These are phyloP conservation scores for Oceanites oceanicus DNA, from an alignment of 2,113 vertebrate species.

Conservation along the genomic window DNA sequence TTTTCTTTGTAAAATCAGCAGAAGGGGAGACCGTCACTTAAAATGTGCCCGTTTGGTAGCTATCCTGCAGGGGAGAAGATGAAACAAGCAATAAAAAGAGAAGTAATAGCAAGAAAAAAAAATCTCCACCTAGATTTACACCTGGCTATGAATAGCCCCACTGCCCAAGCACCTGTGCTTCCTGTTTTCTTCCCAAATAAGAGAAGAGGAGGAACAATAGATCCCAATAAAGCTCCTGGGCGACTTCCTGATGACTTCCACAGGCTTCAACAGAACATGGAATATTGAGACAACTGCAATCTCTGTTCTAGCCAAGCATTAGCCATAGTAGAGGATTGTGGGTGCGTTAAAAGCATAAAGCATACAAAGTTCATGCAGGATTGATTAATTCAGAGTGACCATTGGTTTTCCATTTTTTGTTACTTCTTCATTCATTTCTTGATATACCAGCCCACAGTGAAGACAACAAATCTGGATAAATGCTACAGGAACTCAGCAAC, in stretches of 20 bases:
- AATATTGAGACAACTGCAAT: neutral
- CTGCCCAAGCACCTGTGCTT: neutral
- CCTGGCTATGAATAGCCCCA: neutral
- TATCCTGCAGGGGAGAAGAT: neutral
- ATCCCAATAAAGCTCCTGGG: neutral
- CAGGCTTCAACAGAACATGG: neutral
- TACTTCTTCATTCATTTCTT: neutral
- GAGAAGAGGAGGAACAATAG: neutral
- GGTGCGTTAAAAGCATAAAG: neutral
- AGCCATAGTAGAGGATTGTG: neutral
- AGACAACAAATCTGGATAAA: neutral
- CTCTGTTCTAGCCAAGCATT: neutral
- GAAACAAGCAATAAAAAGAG: neutral
- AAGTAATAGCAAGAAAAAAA: neutral
- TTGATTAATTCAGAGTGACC: neutral
- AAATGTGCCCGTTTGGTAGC: neutral
- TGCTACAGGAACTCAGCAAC: neutral
- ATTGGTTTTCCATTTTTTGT: neutral
- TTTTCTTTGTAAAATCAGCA: neutral
- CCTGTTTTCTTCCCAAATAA: neutral
- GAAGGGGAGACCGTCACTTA: neutral
- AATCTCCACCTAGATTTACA: neutral
- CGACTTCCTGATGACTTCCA: neutral
- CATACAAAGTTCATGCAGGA: neutral
- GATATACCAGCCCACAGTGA: neutral